Evolutionary conservation across 2,797 vertebrate genomes (phyloP), one percentile per base, ranked within the genome.

Genomic region (Centropyge bicolor): DNA sequence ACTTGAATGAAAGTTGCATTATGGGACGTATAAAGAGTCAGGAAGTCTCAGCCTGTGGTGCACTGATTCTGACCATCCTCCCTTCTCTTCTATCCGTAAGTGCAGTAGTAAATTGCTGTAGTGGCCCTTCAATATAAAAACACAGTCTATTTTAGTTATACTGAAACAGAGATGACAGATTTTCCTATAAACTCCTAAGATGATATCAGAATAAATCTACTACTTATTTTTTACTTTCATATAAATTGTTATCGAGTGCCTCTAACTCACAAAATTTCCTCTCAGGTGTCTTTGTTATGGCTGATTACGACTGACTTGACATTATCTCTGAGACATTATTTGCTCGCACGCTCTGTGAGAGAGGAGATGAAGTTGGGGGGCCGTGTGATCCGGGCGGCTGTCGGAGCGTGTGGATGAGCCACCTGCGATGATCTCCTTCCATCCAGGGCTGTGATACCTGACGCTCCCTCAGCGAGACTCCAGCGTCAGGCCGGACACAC

Each of bases 341-440:
- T n/a, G 48, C 27, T 57, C 8, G 31, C 51, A 64, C 54, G 41
- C 51, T 77, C 54, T 81, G 75, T 57, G 54, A 80, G 56, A 20
- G 76, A 81, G 24, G 48, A 77, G 55, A 84, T 79, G 62, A 72
- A 79, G 70, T 56, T 65, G 41, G 73, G 84, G 66, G 56, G 61
- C 75, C 80, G 81, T 62, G 73, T 16, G 38, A 80, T 61, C 68
- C 51, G 70, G 63, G 74, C 31, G 14, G 59, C 82, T 61, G 70
- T 80, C 71, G 65, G 65, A 63, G 70, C 67, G 85, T 70, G 24
- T 61, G 61, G 69, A 78, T 67, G 73, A 86, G 78, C 72, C 72
- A 61, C 74, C 83, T 81, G 62, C 67, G 80, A 74, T 84, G 88
- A 91, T 89, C 84, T 84, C 48, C 81, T 86, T 87, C 81, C 82